Percentiles rank a stretch among this genome's conserved stretches.
Evolutionary conservation across 2,888 invertebrate species (phyloP).

Genomic region (Leptinotarsa rubiginosa): DNA sequence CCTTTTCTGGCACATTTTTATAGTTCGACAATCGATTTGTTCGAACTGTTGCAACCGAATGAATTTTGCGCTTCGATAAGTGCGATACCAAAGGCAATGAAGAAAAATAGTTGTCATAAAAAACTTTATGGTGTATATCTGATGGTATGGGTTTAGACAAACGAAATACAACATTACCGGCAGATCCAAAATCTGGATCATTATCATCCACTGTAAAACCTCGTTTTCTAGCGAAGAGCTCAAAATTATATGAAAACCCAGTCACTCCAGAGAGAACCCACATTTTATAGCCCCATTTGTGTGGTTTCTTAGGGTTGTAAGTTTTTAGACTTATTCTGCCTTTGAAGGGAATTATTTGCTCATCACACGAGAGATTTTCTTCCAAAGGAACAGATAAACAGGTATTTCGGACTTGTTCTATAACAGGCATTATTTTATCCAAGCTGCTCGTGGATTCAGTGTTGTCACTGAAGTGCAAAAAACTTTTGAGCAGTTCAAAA

Average conservation of each 20-base stretch:
- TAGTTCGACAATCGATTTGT: neutral
- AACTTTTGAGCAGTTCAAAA: constrained; percentile 37
- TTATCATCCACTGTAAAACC: constrained; percentile 30
- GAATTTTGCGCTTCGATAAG: constrained; percentile 16
- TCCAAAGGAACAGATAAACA: constrained; percentile 37
- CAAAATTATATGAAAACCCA: constrained; percentile 52
- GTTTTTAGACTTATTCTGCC: constrained; percentile 46
- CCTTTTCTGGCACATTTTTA: constrained; percentile 4
- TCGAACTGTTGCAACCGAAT: constrained; percentile 17
- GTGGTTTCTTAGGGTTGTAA: constrained; percentile 54
- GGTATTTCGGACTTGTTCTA: constrained; percentile 30
- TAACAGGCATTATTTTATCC: constrained; percentile 38
- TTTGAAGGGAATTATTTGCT: constrained; percentile 43
- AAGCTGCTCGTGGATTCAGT: constrained; percentile 19
- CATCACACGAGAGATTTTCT: constrained; percentile 38
- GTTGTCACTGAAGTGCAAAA: constrained; percentile 37
- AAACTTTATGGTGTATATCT: constrained; percentile 44
- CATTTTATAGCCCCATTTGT: constrained; percentile 55
- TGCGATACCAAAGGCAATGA: constrained; percentile 21
- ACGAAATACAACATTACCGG: constrained; percentile 50
- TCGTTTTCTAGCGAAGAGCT: constrained; percentile 45
- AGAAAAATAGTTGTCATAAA: constrained; percentile 48
- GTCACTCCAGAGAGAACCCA: constrained; percentile 48
- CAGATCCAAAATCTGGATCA: constrained; percentile 47
- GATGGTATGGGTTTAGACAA: constrained; percentile 46